These are phyloP conservation scores for Phenganax subtilis DNA, from an alignment of 92 coral and sea anemone species.

Conservation along the genomic window DNA sequence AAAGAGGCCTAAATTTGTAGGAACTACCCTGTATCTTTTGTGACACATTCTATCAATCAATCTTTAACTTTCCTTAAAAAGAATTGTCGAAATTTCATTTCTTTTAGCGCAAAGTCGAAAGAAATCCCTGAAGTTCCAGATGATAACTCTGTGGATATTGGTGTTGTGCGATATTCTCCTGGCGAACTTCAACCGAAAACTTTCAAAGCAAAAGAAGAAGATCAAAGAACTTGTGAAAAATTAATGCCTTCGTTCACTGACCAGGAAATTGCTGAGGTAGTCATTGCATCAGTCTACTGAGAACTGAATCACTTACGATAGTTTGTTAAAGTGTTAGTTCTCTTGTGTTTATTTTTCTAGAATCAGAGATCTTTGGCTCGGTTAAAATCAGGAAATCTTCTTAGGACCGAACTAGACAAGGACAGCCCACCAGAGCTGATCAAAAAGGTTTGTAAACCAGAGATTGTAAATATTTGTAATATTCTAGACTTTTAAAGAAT, in stretches of 20 bases:
- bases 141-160: conserved; percentile 68
- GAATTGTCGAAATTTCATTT: neutral
- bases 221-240: conserved; percentile 78
- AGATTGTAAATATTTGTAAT: neutral
- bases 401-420: conserved; percentile 67
- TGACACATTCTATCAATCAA: neutral
- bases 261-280: conserved; percentile 87
- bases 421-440: conserved; percentile 60
- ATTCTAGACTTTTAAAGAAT: no score
- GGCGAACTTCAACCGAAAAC: conserved; percentile 67
- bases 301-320: neutral
- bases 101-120: conserved; percentile 29
- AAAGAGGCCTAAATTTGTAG: no score
- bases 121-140: conserved; percentile 54
- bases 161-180: conserved; percentile 73
- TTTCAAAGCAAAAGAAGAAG: conserved; percentile 83
- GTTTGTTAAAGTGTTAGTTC: neutral
- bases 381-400: conserved; percentile 79
- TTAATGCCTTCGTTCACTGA: conserved; percentile 89
- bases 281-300: neutral
- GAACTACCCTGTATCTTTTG: neutral
- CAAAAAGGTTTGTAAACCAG: conserved; percentile 3
- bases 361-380: conserved; percentile 92
- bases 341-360: conserved; percentile 42
- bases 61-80: neutral